Conservation (phyloP, 2,888 invertebrate species). For the Pachymerium ferrugineum region DNA sequence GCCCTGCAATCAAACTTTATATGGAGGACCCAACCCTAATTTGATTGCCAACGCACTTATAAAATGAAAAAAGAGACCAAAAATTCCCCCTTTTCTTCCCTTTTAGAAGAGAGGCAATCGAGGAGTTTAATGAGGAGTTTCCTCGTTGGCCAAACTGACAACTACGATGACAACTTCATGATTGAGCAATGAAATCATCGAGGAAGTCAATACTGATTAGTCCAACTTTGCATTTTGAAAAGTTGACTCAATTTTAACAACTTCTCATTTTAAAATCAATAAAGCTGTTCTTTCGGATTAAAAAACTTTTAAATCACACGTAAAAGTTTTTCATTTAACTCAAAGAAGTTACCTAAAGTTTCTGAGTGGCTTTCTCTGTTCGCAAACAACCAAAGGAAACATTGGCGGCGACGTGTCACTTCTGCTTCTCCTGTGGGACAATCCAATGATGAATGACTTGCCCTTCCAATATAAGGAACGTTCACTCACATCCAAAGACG, state of each 20-base stretch:
- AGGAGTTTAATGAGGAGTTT: not conserved
- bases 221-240: not conserved
- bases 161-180: not conserved
- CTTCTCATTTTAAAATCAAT: not conserved
- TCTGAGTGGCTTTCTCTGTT: constrained; percentile 18
- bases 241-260: not conserved
- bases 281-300: not conserved
- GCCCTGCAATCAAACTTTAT: constrained; percentile 10
- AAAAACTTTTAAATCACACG: too few species aligned
- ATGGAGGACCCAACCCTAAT: constrained; percentile 7
- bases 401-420: not conserved
- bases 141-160: not conserved
- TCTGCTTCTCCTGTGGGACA: not conserved
- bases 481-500: not conserved
- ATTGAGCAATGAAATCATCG: constrained; percentile 5
- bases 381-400: constrained; percentile 18
- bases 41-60: constrained; percentile 13
- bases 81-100: not conserved
- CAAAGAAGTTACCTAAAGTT: not conserved
- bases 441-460: constrained; percentile 21
- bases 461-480: not conserved
- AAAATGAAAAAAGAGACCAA: not conserved
- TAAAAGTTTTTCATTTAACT: constrained; percentile 5
- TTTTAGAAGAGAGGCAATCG: not conserved
- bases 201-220: constrained; percentile 12